phyloP scores from a whole-genome alignment of 2,113 vertebrate species.

The Lasiurus cinereus region DNA sequence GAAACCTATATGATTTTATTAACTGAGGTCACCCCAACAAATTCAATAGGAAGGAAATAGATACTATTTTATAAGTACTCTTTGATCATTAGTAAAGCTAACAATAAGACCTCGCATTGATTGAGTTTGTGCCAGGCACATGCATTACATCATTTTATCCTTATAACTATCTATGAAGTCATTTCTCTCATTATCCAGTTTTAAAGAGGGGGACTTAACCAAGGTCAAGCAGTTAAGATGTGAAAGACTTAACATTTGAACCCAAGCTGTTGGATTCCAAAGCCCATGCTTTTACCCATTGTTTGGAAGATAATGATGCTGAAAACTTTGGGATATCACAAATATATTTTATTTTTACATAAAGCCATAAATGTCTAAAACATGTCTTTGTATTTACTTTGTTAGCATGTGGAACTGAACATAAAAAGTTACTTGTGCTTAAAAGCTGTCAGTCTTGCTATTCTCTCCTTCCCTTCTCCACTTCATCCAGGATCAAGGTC shows the following conservation, averaged over 20 bases:
- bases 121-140: not conserved
- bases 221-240: not conserved
- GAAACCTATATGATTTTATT: not conserved
- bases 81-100: not conserved
- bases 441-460: not conserved
- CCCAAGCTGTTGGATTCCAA: not conserved
- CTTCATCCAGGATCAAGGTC: slow-evolving; percentile 42
- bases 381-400: slow-evolving; percentile 50
- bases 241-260: not conserved
- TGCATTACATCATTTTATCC: not conserved
- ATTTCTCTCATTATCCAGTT: not conserved
- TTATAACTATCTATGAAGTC: not conserved
- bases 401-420: not conserved
- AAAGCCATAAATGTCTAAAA: slow-evolving; percentile 20
- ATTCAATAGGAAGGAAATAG: not conserved
- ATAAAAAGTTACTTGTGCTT: slow-evolving; percentile 44
- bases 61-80: not conserved
- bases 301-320: slow-evolving; percentile 3
- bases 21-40: not conserved
- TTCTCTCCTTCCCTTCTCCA: not conserved
- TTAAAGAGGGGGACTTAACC: not conserved
- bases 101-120: not conserved
- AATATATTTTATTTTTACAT: slow-evolving; percentile 41
- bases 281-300: not conserved
- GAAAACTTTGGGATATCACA: slow-evolving; percentile 8